Percentiles rank a stretch among this genome's conserved stretches.
These are phyloP conservation scores for Streblospio benedicti DNA, from an alignment of 1,140 invertebrate genomes.

Conservation along the genomic window DNA sequence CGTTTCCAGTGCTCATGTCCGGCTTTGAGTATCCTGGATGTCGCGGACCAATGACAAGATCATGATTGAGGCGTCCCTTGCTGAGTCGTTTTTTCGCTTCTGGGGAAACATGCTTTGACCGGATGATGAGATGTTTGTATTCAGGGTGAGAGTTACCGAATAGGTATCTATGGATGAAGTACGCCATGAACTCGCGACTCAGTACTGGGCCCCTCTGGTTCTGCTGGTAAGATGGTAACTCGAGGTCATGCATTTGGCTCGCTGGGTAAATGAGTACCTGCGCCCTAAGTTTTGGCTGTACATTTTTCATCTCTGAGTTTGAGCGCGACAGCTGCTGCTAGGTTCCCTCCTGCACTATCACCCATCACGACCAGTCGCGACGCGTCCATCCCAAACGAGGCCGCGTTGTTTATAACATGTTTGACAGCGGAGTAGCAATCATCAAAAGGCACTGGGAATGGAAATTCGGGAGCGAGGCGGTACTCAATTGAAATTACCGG, in stretches of 20 bases:
- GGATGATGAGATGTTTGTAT: no score
- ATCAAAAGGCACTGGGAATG: neutral
- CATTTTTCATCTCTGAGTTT: conserved; percentile 13
- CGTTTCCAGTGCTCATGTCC: conserved; percentile 7
- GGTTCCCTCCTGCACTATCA: conserved; percentile 15
- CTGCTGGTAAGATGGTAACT: conserved; percentile 33
- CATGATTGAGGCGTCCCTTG: conserved; percentile 22
- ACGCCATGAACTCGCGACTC: conserved; percentile 2
- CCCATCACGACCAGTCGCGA: neutral
- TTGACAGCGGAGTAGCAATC: neutral
- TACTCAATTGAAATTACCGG: neutral
- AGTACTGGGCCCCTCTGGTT: conserved; percentile 6
- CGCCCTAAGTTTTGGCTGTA: conserved; percentile 3
- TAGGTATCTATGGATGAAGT: conserved; percentile 13
- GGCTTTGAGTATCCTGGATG: neutral
- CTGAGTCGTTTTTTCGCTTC: conserved; percentile 12
- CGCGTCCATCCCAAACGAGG: neutral
- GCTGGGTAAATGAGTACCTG: conserved; percentile 12
- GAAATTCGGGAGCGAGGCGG: neutral
- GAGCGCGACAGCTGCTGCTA: conserved; percentile 15
- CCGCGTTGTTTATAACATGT: neutral
- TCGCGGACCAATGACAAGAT: conserved; percentile 22
- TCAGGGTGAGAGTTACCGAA: no score
- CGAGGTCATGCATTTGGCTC: conserved; percentile 10
- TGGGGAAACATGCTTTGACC: conserved; percentile 31